These are phyloP conservation scores for Myrmecobius fasciatus DNA, from an alignment of 2,113 vertebrate genomes.

Conservation along the genomic window DNA sequence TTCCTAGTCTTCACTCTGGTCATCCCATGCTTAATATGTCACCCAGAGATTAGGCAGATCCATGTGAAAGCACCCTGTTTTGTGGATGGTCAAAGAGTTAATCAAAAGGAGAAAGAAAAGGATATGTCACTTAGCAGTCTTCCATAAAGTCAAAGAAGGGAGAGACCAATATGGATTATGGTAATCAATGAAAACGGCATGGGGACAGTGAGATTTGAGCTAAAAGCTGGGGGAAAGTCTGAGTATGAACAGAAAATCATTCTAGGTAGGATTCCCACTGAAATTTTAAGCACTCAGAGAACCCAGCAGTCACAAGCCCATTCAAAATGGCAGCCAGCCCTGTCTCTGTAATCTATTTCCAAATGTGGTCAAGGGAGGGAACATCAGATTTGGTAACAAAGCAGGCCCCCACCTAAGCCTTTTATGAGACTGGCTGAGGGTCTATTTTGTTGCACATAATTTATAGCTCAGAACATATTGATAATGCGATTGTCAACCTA, in stretches of 20 bases:
- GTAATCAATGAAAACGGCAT: too few relatives aligned
- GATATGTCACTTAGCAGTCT: too few relatives aligned
- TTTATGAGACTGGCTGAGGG: slow-evolving; percentile 43
- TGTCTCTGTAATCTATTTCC: not conserved
- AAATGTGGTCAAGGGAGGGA: slow-evolving; percentile 3
- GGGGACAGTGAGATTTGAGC: not conserved
- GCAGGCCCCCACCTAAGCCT: slow-evolving; percentile 44
- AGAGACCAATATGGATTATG: too few relatives aligned
- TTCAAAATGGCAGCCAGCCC: slow-evolving; percentile 34
- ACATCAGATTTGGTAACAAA: not conserved
- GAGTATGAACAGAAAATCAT: not conserved
- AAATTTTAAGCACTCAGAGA: not conserved
- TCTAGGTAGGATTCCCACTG: not conserved
- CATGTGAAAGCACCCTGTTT: not conserved
- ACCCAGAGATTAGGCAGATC: not conserved
- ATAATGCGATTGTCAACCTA: slow-evolving; percentile 69
- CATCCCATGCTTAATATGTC: not conserved
- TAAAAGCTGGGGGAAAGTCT: not conserved
- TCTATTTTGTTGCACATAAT: slow-evolving; percentile 66
- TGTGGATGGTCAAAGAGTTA: too few relatives aligned
- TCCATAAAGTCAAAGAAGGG: too few relatives aligned
- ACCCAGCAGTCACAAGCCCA: not conserved
- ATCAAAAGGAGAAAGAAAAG: too few relatives aligned
- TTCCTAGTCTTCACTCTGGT: not conserved
- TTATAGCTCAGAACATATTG: slow-evolving; percentile 64